Evolutionary conservation across 2,113 vertebrate genomes (phyloP).

Genomic region (Tauraco erythrolophus): DNA sequence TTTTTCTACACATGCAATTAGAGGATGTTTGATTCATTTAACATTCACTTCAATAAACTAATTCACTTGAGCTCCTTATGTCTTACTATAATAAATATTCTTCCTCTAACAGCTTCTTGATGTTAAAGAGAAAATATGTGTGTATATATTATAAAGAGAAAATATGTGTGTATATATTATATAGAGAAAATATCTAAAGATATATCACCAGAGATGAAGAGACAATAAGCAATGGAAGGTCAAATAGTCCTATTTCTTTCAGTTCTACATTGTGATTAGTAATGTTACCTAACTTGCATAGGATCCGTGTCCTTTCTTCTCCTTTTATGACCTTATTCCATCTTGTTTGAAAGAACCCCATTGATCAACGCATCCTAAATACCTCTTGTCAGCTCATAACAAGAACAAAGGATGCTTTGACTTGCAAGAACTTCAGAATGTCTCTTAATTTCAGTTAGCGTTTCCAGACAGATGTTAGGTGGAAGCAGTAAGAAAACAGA

Average conservation of each 20-base stretch:
- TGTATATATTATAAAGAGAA: background rate
- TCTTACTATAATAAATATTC: background rate
- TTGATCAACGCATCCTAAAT: background rate
- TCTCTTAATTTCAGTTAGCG: background rate
- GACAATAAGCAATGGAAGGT: background rate
- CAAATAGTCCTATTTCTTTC: background rate
- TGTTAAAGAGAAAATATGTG: background rate
- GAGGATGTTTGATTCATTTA: background rate
- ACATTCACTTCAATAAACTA: background rate
- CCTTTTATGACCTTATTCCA: background rate
- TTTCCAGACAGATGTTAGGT: background rate
- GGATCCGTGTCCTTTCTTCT: background rate
- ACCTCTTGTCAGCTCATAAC: background rate
- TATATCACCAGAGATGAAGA: background rate
- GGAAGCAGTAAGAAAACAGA: background rate
- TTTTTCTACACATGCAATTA: accelerated
- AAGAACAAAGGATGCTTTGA: background rate
- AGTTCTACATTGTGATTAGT: background rate
- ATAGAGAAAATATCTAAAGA: background rate
- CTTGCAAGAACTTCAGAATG: background rate
- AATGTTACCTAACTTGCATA: background rate
- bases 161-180: accelerated
- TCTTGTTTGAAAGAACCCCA: background rate
- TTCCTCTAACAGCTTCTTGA: background rate
- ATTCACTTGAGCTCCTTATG: background rate